Percentiles rank a stretch among this genome's conserved stretches.
phyloP scores from a whole-genome alignment of 2,113 vertebrate species.

The human (Homo sapiens) region GRCh38 chr5:135238501-135239000 shows the following conservation, averaged over 20 bases:
- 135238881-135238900: not conserved
- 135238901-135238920: not conserved
- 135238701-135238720: accelerated
- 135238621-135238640: not conserved
- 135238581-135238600: not conserved
- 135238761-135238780: not conserved
- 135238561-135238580: not conserved
- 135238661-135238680: too few species aligned
- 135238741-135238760: not conserved
- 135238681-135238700: not conserved
- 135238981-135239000: not conserved
- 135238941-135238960: not conserved
- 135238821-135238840: not conserved
- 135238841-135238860: not conserved
- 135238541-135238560: too few species aligned
- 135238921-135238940: accelerated
- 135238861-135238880: not conserved
- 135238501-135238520: not conserved
- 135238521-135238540: not conserved
- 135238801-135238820: not conserved
- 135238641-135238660: not conserved
- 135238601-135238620: not conserved
- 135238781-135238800: accelerated
- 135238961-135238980: not conserved
- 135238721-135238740: not conserved